These are phyloP conservation scores for Odontomachus brunneus DNA, from an alignment of 1,140 invertebrate genomes.

Conservation along the genomic window DNA sequence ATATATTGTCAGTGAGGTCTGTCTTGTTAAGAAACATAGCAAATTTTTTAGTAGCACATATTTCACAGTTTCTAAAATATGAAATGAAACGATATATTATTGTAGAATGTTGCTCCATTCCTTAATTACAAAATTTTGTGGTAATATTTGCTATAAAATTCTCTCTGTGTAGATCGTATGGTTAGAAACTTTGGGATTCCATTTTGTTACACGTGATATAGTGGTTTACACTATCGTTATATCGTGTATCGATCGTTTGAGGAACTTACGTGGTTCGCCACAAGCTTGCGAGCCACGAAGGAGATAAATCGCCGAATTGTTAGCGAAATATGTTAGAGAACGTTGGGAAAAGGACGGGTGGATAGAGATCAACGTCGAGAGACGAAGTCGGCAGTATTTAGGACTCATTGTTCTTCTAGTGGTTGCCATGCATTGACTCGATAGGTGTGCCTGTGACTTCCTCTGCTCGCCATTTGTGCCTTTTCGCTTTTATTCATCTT, in stretches of 20 bases:
- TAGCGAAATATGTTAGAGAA: constrained; percentile 4
- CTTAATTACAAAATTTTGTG: too few relatives aligned
- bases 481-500: constrained; percentile 48
- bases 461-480: constrained; percentile 25
- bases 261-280: background rate
- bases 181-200: too few relatives aligned
- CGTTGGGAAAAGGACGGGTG: background rate
- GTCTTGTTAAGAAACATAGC: too few relatives aligned
- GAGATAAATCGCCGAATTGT: constrained; percentile 11
- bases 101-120: too few relatives aligned
- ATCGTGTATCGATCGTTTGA: background rate
- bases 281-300: background rate
- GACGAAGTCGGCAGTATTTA: constrained; percentile 25
- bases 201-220: background rate
- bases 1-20: too few relatives aligned
- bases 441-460: constrained; percentile 11
- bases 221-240: background rate
- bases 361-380: constrained; percentile 21
- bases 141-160: too few relatives aligned
- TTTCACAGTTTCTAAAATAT: too few relatives aligned
- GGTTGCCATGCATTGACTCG: constrained; percentile 30
- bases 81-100: too few relatives aligned
- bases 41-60: too few relatives aligned
- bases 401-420: constrained; percentile 54
- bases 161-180: too few relatives aligned